Conservation (phyloP, 1,140 invertebrate genomes). For the Diabrotica undecimpunctata region DNA sequence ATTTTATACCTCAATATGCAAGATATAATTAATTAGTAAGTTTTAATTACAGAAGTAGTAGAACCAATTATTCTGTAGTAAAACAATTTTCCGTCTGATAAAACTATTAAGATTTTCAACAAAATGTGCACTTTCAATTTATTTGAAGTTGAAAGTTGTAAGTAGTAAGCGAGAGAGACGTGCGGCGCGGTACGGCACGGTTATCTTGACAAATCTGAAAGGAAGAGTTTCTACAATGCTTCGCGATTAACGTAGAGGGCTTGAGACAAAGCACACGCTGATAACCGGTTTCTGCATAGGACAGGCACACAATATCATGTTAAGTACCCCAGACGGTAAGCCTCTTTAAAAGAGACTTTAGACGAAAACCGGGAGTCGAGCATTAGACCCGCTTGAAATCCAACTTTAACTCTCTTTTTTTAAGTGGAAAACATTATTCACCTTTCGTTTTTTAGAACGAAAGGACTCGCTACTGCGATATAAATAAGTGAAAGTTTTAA, state of each 20-base stretch:
- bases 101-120: too few relatives aligned
- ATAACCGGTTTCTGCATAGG: slow-evolving; percentile 31
- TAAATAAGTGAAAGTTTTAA: too few relatives aligned
- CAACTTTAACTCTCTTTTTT: not conserved
- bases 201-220: slow-evolving; percentile 19
- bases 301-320: slow-evolving; percentile 37
- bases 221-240: slow-evolving; percentile 29
- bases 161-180: not conserved
- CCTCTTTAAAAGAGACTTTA: slow-evolving; percentile 23
- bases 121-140: too few relatives aligned
- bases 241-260: slow-evolving; percentile 34
- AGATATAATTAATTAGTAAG: too few relatives aligned
- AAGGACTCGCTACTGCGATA: too few relatives aligned
- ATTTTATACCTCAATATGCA: too few relatives aligned
- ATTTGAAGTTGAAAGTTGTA: too few relatives aligned
- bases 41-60: too few relatives aligned
- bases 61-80: too few relatives aligned
- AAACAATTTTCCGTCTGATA: too few relatives aligned
- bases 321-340: slow-evolving; percentile 32
- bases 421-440: too few relatives aligned
- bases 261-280: slow-evolving; percentile 34
- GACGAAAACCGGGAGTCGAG: not conserved
- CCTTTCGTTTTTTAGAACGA: too few relatives aligned
- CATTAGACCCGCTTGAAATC: not conserved
- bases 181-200: not conserved